Base-by-base conservation (phyloP, 2,888 invertebrate genomes). In the Caenorhabditis sp. region DNA sequence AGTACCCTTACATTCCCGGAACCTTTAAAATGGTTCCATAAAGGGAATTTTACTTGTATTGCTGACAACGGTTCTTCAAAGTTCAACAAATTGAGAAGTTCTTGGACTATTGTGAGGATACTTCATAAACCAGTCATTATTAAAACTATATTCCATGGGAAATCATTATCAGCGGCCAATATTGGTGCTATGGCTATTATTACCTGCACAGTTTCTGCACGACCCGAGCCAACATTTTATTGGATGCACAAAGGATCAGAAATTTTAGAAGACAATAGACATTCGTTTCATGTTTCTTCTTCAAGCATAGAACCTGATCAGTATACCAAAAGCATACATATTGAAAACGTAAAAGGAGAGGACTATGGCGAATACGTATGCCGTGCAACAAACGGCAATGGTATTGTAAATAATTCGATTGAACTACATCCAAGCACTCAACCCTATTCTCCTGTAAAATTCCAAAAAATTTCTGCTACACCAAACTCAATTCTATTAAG, bases 11-110 rank as follows among this genome's bases (percentile, higher is more conserved):
- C 65, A 28, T 86, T 90, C 47, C 55, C 65, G 6, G 76, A 83
- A 22, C 76, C 85, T 86, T 96, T 97, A n/a, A 95, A 95, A 4
- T 95, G 96, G 91, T 95, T 95, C 71, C 96, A 97, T 92, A 96
- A 96, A 89, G 97, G 97, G 28, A 97, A 97, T 93, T 97, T 97
- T 93, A 96, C 96, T 0, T 97, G 97, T 92, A 95, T 95, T 90
- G 97, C 97, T 18, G 95, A 94, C 92, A 97, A 97, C 93, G 94
- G 94, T 15, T 84, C 80, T 3, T 96, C 96, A 1, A 61, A 44
- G 18, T 28, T 15, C 8, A n/a, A 44, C 2, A 60, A 60, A n/a
- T 28, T 32, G 6, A 50, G 69, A 9, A 81, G 81, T 9, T 86
- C 85, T n/a, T 86, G 85, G 85, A 84, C 85, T 5, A 65, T 86